phyloP scores from a whole-genome alignment of 2,797 vertebrate species.

The Premnoplex brunnescens region DNA sequence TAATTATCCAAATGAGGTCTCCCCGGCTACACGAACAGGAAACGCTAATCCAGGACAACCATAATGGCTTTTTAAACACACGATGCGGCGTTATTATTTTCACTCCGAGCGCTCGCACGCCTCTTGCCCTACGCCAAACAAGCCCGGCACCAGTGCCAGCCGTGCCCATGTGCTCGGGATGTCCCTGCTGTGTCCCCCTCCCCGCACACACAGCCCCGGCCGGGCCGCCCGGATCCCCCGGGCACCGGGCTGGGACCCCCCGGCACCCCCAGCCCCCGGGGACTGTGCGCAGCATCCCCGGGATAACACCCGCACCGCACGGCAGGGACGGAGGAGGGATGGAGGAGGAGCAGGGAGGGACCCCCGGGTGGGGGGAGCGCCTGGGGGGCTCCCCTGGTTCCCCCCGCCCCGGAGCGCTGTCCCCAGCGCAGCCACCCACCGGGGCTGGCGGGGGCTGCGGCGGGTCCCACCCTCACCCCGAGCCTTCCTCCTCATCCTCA shows the following conservation, averaged over 20 bases:
- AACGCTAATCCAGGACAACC: background rate
- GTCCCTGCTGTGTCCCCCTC: background rate
- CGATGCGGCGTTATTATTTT: background rate
- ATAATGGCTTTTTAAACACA: background rate
- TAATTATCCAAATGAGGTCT: conserved; percentile 18
- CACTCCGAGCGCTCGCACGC: background rate
- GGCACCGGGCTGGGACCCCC: background rate
- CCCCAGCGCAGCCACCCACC: background rate
- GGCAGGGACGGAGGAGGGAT: too few species aligned
- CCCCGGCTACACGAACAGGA: background rate
- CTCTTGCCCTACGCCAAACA: background rate
- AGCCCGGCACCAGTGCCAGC: background rate
- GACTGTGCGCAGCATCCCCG: accelerated
- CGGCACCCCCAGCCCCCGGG: background rate
- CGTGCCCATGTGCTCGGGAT: background rate
- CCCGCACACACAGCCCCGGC: accelerated
- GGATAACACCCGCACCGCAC: too few species aligned
- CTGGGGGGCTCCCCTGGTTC: accelerated
- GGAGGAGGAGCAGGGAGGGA: background rate
- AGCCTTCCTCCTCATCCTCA: too few species aligned
- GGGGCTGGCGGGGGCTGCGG: background rate
- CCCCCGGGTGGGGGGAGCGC: background rate
- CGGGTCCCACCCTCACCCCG: background rate
- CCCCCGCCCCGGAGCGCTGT: background rate
- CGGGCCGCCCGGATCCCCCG: background rate